A percentile compares a stretch with the other conserved stretches of the same genome.
These are phyloP conservation scores for Oryzias melastigma DNA, from an alignment of 2,113 vertebrate genomes.

Conservation along the genomic window DNA sequence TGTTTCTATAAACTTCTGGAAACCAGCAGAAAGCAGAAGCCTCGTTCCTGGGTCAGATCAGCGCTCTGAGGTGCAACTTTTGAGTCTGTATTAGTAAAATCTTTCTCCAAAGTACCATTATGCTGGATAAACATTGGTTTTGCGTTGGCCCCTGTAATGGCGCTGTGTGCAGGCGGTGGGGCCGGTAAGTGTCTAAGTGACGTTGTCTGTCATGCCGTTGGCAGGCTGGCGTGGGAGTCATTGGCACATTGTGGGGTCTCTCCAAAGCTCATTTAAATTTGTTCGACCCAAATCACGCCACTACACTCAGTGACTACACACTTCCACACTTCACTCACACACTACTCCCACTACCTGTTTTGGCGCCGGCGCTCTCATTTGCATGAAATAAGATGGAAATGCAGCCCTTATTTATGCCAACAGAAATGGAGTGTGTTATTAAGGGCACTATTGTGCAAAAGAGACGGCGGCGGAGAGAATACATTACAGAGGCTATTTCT, in stretches of 20 bases:
- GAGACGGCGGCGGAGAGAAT: conserved; percentile 74
- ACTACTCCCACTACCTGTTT: conserved; percentile 78
- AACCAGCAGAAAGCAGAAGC: conserved; percentile 25
- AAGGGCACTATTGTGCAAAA: conserved; percentile 79
- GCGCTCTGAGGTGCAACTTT: conserved; percentile 48
- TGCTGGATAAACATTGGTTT: conserved; percentile 76
- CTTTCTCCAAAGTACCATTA: conserved; percentile 71
- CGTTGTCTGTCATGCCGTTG: conserved; percentile 70
- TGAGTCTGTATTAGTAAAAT: conserved; percentile 58
- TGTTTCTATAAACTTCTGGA: conserved; percentile 2
- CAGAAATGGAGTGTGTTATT: conserved; percentile 80
- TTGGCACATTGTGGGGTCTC: conserved; percentile 73
- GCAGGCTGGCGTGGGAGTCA: conserved; percentile 75
- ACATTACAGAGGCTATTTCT: conserved; percentile 81
- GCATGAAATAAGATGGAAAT: conserved; percentile 82
- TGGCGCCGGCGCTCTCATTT: conserved; percentile 73
- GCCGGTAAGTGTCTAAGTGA: conserved; percentile 74
- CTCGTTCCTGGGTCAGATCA: conserved; percentile 31
- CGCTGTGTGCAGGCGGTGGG: conserved; percentile 58
- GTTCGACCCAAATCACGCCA: conserved; percentile 71
- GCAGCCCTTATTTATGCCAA: conserved; percentile 81
- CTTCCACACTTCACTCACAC: conserved; percentile 61
- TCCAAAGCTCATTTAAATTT: conserved; percentile 76
- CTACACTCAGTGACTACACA: conserved; percentile 68
- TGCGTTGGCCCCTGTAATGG: conserved; percentile 72